Percentiles rank a stretch among this genome's conserved stretches.
Conservation (phyloP, 2,888 invertebrate genomes). For the Thera obeliscata region DNA sequence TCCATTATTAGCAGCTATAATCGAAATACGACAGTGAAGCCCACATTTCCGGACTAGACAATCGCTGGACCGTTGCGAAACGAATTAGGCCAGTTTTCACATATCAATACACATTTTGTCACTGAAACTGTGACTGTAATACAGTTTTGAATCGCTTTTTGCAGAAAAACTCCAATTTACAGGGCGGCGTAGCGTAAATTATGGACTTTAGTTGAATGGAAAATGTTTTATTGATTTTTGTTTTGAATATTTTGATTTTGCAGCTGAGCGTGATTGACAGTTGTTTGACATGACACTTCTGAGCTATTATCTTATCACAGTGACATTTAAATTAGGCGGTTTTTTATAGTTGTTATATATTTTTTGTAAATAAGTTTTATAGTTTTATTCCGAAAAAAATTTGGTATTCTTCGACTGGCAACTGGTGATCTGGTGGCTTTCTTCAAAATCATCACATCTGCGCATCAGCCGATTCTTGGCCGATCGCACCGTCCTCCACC, state of each 20-base stretch:
- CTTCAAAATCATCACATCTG: too few species aligned
- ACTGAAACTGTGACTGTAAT: conserved; percentile 26
- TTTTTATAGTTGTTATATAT: too few species aligned
- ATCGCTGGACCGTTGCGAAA: conserved; percentile 68
- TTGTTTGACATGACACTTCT: conserved; percentile 5
- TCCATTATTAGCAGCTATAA: conserved; percentile 75
- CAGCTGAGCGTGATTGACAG: conserved; percentile 15
- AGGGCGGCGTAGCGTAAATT: neutral
- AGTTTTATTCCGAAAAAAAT: too few species aligned
- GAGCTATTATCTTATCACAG: neutral
- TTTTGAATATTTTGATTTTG: conserved; percentile 26
- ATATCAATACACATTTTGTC: conserved; percentile 16
- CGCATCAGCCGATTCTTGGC: too few species aligned
- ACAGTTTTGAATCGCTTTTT: neutral
- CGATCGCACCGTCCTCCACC: too few species aligned
- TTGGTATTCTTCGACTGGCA: too few species aligned
- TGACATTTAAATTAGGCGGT: neutral
- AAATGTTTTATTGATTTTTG: conserved; percentile 26
- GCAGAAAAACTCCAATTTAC: neutral
- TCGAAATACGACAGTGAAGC: conserved; percentile 53
- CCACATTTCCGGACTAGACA: conserved; percentile 64
- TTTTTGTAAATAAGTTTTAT: too few species aligned
- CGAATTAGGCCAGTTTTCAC: conserved; percentile 7
- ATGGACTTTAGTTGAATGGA: neutral
- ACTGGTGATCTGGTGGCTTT: too few species aligned